Evolutionary conservation across 2,113 vertebrate species (phyloP), one percentile per base, ranked within the genome.

Genomic region (Eulacestoma nigropectus): DNA sequence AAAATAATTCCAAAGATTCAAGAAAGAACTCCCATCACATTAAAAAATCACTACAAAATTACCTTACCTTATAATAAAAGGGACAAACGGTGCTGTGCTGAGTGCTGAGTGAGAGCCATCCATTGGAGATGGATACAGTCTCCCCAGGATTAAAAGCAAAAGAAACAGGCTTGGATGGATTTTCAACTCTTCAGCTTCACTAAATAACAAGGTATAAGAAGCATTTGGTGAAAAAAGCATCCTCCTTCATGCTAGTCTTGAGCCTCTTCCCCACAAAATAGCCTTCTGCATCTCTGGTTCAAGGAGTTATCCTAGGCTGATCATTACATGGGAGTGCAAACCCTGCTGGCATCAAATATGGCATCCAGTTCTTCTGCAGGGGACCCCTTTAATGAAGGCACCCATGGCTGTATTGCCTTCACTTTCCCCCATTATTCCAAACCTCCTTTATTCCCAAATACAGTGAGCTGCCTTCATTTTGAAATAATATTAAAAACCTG

Each of bases 71-170:
- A 99, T 98, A 83, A 99, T 99, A 95, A 99, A 98, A 17, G 99
- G 99, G 62, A 98, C 95, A 93, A 99, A 99, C 0, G 99, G 98
- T 18, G 98, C 98, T 77, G 99, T 98, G 84, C 99, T 98, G 97
- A 99, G 98, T 1, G 98, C 97, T 26, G 99, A 99, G 14, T 95
- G 97, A 4, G 98, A 98, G 57, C 99, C 99, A 14, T 99, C 99
- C 99, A 99, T 99, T 8, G 99, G 99, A 68, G 99, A 99, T 3
- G 99, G 99, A 97, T 99, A 99, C 63, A 99, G 98, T 49, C 98
- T 98, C 67, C 99, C 99, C 96, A 99, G 96, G 55, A 99, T 98
- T 97, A 99, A 97, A 87, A 99, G 98, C 74, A 99, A 95, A 89
- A 99, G 97, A 88, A 99, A 99, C 85, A 99, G 97, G 94, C 98